phyloP scores from a whole-genome alignment of 2,888 invertebrate genomes.

The Drosophila sordidula region DNA sequence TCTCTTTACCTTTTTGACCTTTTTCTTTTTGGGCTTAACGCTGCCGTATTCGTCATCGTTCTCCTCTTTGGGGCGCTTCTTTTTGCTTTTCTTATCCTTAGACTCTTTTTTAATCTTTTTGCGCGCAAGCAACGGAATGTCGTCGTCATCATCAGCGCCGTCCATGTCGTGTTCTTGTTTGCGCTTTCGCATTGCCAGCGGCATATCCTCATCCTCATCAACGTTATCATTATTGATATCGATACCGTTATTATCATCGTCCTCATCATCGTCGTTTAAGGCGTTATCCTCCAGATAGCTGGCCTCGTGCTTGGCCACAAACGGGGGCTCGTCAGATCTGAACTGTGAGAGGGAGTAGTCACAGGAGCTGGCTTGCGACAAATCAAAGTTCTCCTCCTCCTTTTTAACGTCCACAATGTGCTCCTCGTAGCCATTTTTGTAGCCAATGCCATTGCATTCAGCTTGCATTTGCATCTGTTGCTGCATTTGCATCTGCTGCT shows the following conservation, averaged over 20 bases:
- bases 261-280: conserved; percentile 65
- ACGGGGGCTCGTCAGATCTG: conserved; percentile 86
- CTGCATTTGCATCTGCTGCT: conserved; percentile 1
- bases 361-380: conserved; percentile 89
- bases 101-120: conserved; percentile 84
- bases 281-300: conserved; percentile 83
- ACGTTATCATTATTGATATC: conserved; percentile 66
- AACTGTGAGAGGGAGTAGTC: conserved; percentile 90
- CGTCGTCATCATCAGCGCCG: conserved; percentile 87
- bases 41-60: conserved; percentile 85
- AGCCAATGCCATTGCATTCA: conserved; percentile 56
- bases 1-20: conserved; percentile 81
- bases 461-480: conserved; percentile 17
- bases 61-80: conserved; percentile 87
- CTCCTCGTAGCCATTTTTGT: conserved; percentile 75
- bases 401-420: conserved; percentile 83
- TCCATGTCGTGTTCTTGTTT: conserved; percentile 46
- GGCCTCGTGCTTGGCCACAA: conserved; percentile 81
- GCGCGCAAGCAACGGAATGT: conserved; percentile 85
- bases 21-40: conserved; percentile 87
- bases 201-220: conserved; percentile 89
- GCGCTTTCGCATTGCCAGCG: conserved; percentile 87
- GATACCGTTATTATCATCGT: conserved; percentile 83
- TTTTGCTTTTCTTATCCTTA: conserved; percentile 87
- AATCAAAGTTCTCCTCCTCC: conserved; percentile 82